A percentile compares a stretch with the other conserved stretches of the same genome.
phyloP scores from a whole-genome alignment of 2,888 invertebrate genomes.

The Calameuta pallipes region DNA sequence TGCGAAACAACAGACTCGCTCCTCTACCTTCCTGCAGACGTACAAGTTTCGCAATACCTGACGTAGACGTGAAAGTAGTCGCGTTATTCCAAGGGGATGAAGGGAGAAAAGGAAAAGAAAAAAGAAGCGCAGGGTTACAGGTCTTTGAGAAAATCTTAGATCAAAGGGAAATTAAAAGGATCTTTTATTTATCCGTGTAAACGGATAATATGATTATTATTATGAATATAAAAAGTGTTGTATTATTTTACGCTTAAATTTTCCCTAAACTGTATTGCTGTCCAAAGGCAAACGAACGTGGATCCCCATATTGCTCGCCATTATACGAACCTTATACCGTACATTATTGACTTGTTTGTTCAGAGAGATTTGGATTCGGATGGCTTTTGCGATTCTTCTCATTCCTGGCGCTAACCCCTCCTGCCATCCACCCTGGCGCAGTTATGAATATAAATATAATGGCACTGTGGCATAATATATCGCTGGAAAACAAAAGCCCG shows the following conservation, averaged over 20 bases:
- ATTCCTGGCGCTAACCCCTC: slow-evolving; percentile 19
- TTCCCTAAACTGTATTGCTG: background rate
- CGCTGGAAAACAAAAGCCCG: slow-evolving; percentile 37
- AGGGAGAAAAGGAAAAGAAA: background rate
- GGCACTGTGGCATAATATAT: slow-evolving; percentile 31
- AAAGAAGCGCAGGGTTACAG: background rate
- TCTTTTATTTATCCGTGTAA: background rate
- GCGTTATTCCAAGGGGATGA: background rate
- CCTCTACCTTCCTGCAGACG: background rate
- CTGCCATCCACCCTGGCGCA: slow-evolving; percentile 22
- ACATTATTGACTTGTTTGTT: slow-evolving; percentile 20
- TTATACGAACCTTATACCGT: background rate
- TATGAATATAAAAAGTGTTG: background rate
- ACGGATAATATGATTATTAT: too few relatives aligned
- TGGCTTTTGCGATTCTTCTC: slow-evolving; percentile 1
- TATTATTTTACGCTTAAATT: background rate
- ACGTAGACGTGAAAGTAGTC: background rate
- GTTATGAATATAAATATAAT: slow-evolving; percentile 48
- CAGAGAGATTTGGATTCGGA: background rate
- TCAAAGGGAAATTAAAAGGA: background rate
- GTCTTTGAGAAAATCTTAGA: background rate
- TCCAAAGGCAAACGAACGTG: background rate
- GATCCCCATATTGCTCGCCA: background rate
- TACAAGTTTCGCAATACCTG: background rate
- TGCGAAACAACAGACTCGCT: background rate